Percentiles rank a stretch among this genome's conserved stretches.
phyloP scores from a whole-genome alignment of 2,888 invertebrate genomes.

The Caenorhabditis macrosperma region DNA sequence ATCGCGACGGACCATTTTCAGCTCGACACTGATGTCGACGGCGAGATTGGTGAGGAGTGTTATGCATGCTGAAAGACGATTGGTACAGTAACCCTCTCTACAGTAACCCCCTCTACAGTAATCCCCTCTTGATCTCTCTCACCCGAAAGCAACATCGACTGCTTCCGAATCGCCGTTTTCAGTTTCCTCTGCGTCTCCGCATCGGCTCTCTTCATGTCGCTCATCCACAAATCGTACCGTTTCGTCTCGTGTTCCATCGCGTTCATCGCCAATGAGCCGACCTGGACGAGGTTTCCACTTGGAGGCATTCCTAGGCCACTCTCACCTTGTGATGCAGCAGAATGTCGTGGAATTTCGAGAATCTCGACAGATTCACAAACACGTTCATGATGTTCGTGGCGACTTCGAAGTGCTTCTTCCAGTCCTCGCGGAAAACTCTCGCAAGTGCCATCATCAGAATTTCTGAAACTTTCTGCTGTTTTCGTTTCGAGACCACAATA shows the following conservation, averaged over 20 bases:
- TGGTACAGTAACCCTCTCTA: no score
- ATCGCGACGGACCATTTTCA: constrained; percentile 92
- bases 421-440: constrained; percentile 95
- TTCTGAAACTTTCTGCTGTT: constrained; percentile 82
- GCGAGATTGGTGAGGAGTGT: constrained; percentile 95
- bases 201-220: constrained; percentile 80
- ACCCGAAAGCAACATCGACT: constrained; percentile 94
- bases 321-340: constrained; percentile 94
- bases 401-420: constrained; percentile 95
- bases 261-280: constrained; percentile 94
- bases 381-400: constrained; percentile 96
- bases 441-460: constrained; percentile 95
- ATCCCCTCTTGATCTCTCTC: no score
- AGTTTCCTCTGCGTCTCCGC: constrained; percentile 84
- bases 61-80: constrained; percentile 89
- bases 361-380: constrained; percentile 97
- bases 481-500: background rate
- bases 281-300: constrained; percentile 60
- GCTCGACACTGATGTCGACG: constrained; percentile 94
- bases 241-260: constrained; percentile 95
- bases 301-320: background rate
- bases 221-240: constrained; percentile 92
- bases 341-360: constrained; percentile 93
- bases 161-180: constrained; percentile 92
- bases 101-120: no score